These are phyloP conservation scores for Gobio occitaniae DNA, from an alignment of 2,797 vertebrate species.

Conservation along the genomic window DNA sequence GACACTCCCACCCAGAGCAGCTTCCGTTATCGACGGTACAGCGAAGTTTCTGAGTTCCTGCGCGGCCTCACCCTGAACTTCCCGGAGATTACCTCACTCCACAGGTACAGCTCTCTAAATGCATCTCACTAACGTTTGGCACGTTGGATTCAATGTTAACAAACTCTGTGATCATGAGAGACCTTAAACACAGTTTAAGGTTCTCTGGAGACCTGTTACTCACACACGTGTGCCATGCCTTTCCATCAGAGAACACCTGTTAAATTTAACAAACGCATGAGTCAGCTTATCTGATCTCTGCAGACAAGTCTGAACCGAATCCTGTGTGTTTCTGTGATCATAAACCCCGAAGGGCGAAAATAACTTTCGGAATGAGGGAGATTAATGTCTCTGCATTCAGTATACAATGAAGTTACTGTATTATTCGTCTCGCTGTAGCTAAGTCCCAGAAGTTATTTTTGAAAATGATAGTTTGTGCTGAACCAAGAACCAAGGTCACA, in stretches of 20 bases:
- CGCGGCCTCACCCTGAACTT: slow-evolving; percentile 91
- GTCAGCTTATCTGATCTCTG: slow-evolving; percentile 2
- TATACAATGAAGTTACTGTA: slow-evolving; percentile 20
- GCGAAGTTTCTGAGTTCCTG: slow-evolving; percentile 85
- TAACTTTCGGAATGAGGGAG: not conserved
- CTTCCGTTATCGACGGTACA: slow-evolving; percentile 88
- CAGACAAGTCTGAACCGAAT: slow-evolving; percentile 8
- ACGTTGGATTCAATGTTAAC: not conserved
- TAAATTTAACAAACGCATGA: not conserved
- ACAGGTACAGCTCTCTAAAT: slow-evolving; percentile 67
- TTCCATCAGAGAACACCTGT: slow-evolving; percentile 9
- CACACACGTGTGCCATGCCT: not conserved
- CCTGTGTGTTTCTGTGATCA: slow-evolving; percentile 1
- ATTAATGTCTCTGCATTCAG: slow-evolving; percentile 16
- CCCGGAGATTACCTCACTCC: slow-evolving; percentile 87
- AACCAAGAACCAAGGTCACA: slow-evolving; percentile 1
- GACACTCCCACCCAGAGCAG: slow-evolving; percentile 80
- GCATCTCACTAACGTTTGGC: not conserved
- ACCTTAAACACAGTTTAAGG: not conserved
- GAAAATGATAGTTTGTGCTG: slow-evolving; percentile 15
- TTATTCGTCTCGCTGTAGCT: slow-evolving; percentile 4
- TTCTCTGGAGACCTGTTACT: not conserved
- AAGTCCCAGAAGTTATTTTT: slow-evolving; percentile 4
- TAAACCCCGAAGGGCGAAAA: not conserved
- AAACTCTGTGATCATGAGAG: not conserved